These are phyloP conservation scores for Montipora cactus DNA, from an alignment of 64 coral and sea anemone species.

Conservation along the genomic window DNA sequence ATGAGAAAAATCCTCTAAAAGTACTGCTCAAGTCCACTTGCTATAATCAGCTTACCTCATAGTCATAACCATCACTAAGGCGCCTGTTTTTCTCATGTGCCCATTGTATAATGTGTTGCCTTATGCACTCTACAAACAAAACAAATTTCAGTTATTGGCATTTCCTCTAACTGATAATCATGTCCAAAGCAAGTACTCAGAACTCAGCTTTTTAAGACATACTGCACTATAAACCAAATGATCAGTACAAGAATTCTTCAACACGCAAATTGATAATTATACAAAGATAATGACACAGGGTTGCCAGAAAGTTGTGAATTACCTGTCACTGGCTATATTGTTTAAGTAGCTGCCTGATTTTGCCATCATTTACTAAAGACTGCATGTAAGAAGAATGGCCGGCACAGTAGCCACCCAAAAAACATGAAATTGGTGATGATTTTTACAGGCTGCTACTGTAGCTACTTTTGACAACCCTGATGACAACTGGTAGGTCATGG, in stretches of 20 bases:
- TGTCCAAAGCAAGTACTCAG: too few species aligned
- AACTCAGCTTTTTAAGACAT: too few species aligned
- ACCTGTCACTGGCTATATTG: not conserved
- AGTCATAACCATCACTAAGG: conserved; percentile 57
- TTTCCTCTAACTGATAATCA: not conserved
- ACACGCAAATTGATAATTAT: too few species aligned
- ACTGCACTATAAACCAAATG: too few species aligned
- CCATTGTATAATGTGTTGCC: conserved; percentile 57
- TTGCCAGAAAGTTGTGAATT: too few species aligned
- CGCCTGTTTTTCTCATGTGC: conserved; percentile 51
- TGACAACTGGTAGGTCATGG: conserved; percentile 2
- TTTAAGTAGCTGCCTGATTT: not conserved
- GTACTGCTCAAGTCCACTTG: conserved; percentile 35
- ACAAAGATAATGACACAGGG: too few species aligned
- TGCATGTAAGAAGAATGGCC: too few species aligned
- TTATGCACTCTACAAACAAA: conserved; percentile 52
- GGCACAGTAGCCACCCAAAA: too few species aligned
- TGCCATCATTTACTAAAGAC: not conserved
- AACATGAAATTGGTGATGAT: too few species aligned
- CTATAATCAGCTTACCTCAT: conserved; percentile 44
- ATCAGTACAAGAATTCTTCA: too few species aligned
- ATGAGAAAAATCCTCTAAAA: conserved; percentile 10
- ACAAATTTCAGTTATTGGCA: not conserved
- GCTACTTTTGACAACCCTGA: not conserved
- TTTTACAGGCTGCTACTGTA: not conserved